phyloP scores from a whole-genome alignment of 1,140 invertebrate genomes.

The Aradophagus sp. region DNA sequence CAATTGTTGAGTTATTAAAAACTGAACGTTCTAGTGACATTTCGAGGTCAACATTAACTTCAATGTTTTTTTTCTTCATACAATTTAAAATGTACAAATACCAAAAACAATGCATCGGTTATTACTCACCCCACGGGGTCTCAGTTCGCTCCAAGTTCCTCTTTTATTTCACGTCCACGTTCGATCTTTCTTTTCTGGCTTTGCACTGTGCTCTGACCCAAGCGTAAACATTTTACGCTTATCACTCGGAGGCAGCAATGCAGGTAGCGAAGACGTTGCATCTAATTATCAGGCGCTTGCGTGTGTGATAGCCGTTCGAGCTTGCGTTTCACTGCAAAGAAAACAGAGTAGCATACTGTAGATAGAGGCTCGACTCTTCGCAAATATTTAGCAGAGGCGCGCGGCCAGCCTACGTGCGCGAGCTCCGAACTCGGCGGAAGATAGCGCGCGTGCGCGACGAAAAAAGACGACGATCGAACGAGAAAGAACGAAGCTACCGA shows the following conservation, averaged over 20 bases:
- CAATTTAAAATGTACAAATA: too few relatives aligned
- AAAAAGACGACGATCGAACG: conserved; percentile 39
- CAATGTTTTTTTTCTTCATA: too few relatives aligned
- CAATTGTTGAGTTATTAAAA: too few relatives aligned
- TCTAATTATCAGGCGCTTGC: conserved; percentile 42
- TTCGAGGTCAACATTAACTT: too few relatives aligned
- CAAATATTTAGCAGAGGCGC: conserved; percentile 25
- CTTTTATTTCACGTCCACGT: conserved; percentile 24
- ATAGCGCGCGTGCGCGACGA: conserved; percentile 31
- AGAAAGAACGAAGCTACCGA: conserved; percentile 61
- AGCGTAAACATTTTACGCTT: conserved; percentile 24
- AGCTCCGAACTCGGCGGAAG: conserved; percentile 18
- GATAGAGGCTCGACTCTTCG: conserved; percentile 18
- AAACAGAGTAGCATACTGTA: conserved; percentile 18
- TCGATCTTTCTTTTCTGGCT: conserved; percentile 2
- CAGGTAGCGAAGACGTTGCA: conserved; percentile 40
- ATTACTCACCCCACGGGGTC: too few relatives aligned
- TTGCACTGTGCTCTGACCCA: conserved; percentile 1
- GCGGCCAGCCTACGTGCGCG: conserved; percentile 22
- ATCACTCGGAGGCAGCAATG: conserved; percentile 31
- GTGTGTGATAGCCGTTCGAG: conserved; percentile 36
- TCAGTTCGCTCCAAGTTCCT: conserved; percentile 3
- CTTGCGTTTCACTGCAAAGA: conserved; percentile 20
- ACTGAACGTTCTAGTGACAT: too few relatives aligned
- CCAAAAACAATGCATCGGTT: too few relatives aligned